phyloP scores from a whole-genome alignment of 2,888 invertebrate species.

The Epirrhoe tristata region DNA sequence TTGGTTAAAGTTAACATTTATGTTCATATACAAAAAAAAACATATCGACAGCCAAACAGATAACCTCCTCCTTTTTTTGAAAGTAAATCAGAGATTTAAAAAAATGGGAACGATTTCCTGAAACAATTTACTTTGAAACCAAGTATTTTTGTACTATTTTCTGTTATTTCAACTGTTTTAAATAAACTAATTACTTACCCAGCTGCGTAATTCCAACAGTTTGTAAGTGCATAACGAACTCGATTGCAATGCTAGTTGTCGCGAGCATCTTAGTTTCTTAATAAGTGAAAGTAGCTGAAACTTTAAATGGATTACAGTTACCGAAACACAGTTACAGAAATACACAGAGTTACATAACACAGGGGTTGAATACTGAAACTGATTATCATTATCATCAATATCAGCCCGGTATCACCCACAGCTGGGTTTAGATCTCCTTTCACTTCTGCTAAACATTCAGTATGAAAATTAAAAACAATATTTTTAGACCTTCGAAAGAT shows the following conservation, averaged over 20 bases:
- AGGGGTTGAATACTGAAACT: too few species aligned
- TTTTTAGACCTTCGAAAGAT: too few species aligned
- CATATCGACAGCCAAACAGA: too few species aligned
- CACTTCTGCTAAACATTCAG: too few species aligned
- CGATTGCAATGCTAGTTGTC: conserved; percentile 28
- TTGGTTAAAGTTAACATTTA: background rate
- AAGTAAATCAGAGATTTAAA: background rate
- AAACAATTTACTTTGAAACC: background rate
- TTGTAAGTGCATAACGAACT: conserved; percentile 35
- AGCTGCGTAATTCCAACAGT: conserved; percentile 13
- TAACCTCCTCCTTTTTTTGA: too few species aligned
- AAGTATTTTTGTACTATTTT: background rate
- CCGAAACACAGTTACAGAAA: background rate
- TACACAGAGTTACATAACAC: background rate
- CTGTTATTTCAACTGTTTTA: conserved; percentile 3
- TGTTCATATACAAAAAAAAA: background rate
- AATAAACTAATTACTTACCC: conserved; percentile 4
- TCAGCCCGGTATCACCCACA: too few species aligned
- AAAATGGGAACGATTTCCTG: background rate
- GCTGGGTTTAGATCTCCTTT: too few species aligned
- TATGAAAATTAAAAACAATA: too few species aligned
- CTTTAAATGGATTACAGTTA: conserved; percentile 7
- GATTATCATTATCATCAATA: too few species aligned
- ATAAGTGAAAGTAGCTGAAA: conserved; percentile 28
- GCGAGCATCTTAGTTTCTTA: conserved; percentile 25